Evolutionary conservation across 2,888 invertebrate species (phyloP), one percentile per base, ranked within the genome.

Genomic region (Meloe dianella): DNA sequence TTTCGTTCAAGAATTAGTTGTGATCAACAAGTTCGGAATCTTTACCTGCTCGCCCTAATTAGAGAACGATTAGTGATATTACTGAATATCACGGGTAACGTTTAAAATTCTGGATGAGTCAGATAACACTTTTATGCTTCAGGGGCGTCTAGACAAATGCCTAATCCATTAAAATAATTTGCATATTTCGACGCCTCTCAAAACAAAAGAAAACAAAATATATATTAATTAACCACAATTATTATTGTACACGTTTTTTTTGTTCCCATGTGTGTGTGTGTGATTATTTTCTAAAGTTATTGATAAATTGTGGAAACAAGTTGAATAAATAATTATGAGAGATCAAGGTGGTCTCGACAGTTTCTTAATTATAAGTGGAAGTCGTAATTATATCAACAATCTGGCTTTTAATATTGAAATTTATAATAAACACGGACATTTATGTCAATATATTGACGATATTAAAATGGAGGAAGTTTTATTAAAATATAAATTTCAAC

Each of bases 31-130:
- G 77, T 74, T 76, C 68, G 78, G 81, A 81, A 81, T 81, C 79
- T 78, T 72, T 80, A 80, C 80, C 80, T 81, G 79, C 69, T 27
- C 24, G 9, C 72, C 73, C 80, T 80, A 81, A 81, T 81, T 81
- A 81, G 80, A 74, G 78, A 76, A 74, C 79, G 79, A 81, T 81
- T 81, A 81, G 80, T 80, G 77, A 78, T 79, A 78, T 79, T 80
- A 77, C 77, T 77, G 79, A 77, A 78, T 76, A n/a, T n/a, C n/a
- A 74, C 73, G 75, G 78, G 75, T 78, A 78, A 75, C 74, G 69
- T 75, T 75, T 73, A 70, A 77, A 77, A 73, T 71, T 69, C 66
- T 68, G 70, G 72, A 75, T 77, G 78, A 77, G 72, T 78, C 77
- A 75, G 78, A 79, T 78, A 78, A 76, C 74, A 73, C 71, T 67